phyloP scores from a whole-genome alignment of 1,140 invertebrate genomes.

The Zophobas atratus region DNA sequence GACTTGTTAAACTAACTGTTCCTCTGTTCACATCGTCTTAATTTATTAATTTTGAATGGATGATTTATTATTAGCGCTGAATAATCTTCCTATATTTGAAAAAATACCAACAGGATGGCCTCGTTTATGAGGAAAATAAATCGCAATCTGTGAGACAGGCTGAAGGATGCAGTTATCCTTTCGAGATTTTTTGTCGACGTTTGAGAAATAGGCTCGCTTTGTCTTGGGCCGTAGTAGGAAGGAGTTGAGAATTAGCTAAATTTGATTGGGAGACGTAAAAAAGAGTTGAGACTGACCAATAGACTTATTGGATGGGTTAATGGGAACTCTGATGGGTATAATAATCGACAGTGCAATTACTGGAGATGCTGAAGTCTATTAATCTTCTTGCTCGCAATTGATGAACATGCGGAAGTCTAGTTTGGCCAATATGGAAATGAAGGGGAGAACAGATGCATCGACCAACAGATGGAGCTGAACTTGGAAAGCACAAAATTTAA shows the following conservation, averaged over 20 bases:
- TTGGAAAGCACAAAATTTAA: too few species aligned
- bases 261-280: background rate
- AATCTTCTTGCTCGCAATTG: conserved; percentile 10
- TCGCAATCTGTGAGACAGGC: background rate
- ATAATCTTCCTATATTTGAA: background rate
- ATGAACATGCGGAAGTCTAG: conserved; percentile 9
- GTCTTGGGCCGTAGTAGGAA: background rate
- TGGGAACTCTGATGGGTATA: conserved; percentile 19
- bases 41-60: background rate
- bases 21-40: background rate
- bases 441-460: background rate
- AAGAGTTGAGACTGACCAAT: background rate
- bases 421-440: background rate
- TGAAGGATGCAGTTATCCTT: conserved; percentile 21
- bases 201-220: conserved; percentile 20
- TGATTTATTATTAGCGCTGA: conserved; percentile 20
- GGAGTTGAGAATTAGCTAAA: background rate
- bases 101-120: background rate
- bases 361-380: conserved; percentile 4
- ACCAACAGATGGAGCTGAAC: too few species aligned
- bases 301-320: conserved; percentile 1
- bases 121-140: conserved; percentile 26
- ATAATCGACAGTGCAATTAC: conserved; percentile 32
- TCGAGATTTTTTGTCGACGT: background rate
- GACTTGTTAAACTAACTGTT: conserved; percentile 14